phyloP scores from a whole-genome alignment of 1,140 invertebrate genomes.

The Planococcus citri region DNA sequence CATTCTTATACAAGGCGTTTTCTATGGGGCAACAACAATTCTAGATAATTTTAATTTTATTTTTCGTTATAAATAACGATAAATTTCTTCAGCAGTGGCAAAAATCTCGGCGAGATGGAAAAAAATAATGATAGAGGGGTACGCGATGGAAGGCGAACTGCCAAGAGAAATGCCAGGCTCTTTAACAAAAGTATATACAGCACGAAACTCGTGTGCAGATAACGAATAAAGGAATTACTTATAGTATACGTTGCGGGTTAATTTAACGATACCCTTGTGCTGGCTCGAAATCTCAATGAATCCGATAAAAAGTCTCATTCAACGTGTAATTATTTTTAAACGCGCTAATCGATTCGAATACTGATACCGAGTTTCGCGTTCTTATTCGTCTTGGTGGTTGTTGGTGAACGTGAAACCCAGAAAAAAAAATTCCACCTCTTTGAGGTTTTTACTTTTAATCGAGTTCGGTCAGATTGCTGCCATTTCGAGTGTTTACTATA shows the following conservation, averaged over 20 bases:
- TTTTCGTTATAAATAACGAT: conserved; percentile 4
- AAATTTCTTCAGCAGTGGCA: not conserved
- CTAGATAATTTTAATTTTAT: conserved; percentile 4
- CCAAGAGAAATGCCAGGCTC: not conserved
- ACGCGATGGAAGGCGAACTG: not conserved
- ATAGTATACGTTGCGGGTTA: not conserved
- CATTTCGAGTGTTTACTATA: too few relatives aligned
- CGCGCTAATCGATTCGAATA: not conserved
- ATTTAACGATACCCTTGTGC: not conserved
- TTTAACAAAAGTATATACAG: not conserved
- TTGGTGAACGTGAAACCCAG: too few relatives aligned
- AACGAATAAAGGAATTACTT: not conserved
- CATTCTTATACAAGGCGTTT: not conserved
- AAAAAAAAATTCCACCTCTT: too few relatives aligned
- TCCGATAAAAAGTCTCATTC: not conserved
- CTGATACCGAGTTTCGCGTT: too few relatives aligned
- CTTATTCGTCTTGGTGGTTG: too few relatives aligned
- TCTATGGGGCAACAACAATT: not conserved
- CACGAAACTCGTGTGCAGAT: not conserved
- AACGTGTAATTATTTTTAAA: not conserved
- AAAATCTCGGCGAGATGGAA: too few relatives aligned
- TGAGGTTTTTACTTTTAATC: too few relatives aligned
- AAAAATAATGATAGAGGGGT: not conserved
- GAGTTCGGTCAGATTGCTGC: too few relatives aligned
- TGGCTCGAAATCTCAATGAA: not conserved